Evolutionary conservation across 64 coral and sea anemone genomes (phyloP).

Genomic region (Hydrozoanthus tunicans): DNA sequence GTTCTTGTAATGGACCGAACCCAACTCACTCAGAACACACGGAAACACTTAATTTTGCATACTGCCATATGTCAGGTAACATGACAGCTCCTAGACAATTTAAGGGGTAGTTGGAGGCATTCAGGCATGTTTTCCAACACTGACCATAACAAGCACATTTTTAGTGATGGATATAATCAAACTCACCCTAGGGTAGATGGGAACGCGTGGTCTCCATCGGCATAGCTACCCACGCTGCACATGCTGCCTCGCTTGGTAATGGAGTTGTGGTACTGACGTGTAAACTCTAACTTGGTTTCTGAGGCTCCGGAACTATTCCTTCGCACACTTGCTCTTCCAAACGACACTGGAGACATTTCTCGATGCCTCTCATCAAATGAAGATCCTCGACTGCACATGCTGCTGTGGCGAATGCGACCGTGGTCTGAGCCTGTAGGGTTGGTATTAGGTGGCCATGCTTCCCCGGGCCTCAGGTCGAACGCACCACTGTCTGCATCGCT

Average conservation of each 20-base stretch:
- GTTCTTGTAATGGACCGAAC: background rate
- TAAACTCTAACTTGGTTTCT: slow-evolving; percentile 55
- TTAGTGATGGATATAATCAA: background rate
- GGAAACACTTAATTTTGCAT: background rate
- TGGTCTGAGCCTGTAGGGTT: slow-evolving; percentile 15
- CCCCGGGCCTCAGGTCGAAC: slow-evolving; percentile 72
- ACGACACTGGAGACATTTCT: slow-evolving; percentile 63
- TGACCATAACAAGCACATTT: background rate
- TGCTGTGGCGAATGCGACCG: slow-evolving; percentile 61
- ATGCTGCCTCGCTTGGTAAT: slow-evolving; percentile 78
- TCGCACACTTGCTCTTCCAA: slow-evolving; percentile 51
- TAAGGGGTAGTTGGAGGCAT: background rate
- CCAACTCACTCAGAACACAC: background rate
- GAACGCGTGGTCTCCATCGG: slow-evolving; percentile 66
- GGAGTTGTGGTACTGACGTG: background rate
- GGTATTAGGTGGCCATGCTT: slow-evolving; percentile 67
- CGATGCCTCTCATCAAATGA: slow-evolving; percentile 78
- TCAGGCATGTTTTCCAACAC: background rate
- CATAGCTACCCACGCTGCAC: slow-evolving; percentile 88
- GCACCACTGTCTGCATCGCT: slow-evolving; percentile 90
- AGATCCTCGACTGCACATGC: slow-evolving; percentile 73
- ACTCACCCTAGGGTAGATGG: slow-evolving; percentile 59
- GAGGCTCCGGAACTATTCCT: slow-evolving; percentile 88
- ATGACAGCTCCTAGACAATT: background rate
- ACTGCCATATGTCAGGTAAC: background rate